Evolutionary conservation across 1,140 invertebrate genomes (phyloP), one percentile per base, ranked within the genome.

Genomic region (Drosophila tristis): DNA sequence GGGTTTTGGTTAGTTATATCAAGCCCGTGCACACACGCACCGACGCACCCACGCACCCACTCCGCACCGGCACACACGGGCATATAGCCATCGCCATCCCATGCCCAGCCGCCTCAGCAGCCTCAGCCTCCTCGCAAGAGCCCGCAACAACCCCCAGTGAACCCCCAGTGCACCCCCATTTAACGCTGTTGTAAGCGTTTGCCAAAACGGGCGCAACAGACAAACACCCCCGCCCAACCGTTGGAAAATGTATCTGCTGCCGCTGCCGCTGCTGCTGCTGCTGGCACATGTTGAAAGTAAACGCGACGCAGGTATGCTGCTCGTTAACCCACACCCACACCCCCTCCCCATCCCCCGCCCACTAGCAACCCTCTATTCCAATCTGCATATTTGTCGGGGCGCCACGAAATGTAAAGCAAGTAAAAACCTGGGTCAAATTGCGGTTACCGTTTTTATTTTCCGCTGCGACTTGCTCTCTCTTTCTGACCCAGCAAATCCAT

Each of bases 371-470:
- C 44, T 35, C 67, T 75, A 51, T 75, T 78, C 84, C 84, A 79
- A 82, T 87, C 82, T 86, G 84, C 84, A 86, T 87, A 86, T 86
- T 86, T 86, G 82, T 82, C 78, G 82, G 35, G 78, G 78, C 82
- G 78, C 67, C 81, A 74, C 79, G 60, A 74, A 84, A 77, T 80
- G 66, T 62, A 77, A 77, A 85, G 80, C 66, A 76, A 78, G 78
- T 78, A 89, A 82, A 85, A 87, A 82, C 82, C 72, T 64, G 79
- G 79, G 66, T 89, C 84, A 84, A 87, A 87, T 84, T 84, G 82
- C 79, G 82, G 82, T 89, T 87, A 89, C 70, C 65, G 75, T 62
- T 85, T 74, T 65, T 80, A 59, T 74, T 76, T 75, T 57, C 63
- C 56, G 58, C 48, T 61, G 74, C 47, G 25, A 43, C 26, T 39